Conservation (phyloP, 2,113 vertebrate genomes). For the Dolichallabes microphthalmus region DNA sequence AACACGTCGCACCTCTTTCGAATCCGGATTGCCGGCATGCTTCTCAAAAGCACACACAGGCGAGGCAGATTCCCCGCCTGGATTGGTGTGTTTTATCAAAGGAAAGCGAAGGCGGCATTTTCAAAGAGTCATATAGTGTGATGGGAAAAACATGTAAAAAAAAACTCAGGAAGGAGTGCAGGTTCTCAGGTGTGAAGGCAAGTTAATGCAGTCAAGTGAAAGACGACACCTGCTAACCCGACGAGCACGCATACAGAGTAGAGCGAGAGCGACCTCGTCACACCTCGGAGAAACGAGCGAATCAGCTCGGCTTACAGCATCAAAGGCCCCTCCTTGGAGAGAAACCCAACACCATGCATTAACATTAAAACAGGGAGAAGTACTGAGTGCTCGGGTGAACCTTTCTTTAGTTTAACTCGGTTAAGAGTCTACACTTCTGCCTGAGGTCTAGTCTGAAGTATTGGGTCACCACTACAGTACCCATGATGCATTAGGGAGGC, state of each 20-base stretch:
- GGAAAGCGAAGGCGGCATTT: too few relatives aligned
- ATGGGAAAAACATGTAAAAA: background rate
- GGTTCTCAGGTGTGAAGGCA: slow-evolving; percentile 34
- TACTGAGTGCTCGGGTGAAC: background rate
- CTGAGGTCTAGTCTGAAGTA: slow-evolving; percentile 21
- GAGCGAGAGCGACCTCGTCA: slow-evolving; percentile 6
- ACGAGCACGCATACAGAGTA: slow-evolving; percentile 17
- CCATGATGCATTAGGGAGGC: slow-evolving; percentile 46
- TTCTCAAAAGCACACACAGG: too few relatives aligned
- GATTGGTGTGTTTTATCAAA: too few relatives aligned
- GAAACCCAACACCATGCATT: slow-evolving; percentile 31
- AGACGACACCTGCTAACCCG: slow-evolving; percentile 40
- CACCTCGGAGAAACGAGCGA: slow-evolving; percentile 31
- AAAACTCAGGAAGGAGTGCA: slow-evolving; percentile 20
- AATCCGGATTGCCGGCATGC: too few relatives aligned
- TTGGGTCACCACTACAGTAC: slow-evolving; percentile 45
- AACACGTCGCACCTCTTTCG: too few relatives aligned
- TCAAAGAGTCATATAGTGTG: too few relatives aligned
- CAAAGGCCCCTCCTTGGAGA: slow-evolving; percentile 18
- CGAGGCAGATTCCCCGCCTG: too few relatives aligned
- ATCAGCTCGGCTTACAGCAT: slow-evolving; percentile 33
- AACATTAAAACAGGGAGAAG: slow-evolving; percentile 14
- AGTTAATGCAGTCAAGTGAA: slow-evolving; percentile 30
- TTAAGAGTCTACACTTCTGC: background rate
- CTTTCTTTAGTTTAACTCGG: slow-evolving; percentile 2